Evolutionary conservation across 2,113 vertebrate species (phyloP).

Genomic region (Bolborhynchus lineola): DNA sequence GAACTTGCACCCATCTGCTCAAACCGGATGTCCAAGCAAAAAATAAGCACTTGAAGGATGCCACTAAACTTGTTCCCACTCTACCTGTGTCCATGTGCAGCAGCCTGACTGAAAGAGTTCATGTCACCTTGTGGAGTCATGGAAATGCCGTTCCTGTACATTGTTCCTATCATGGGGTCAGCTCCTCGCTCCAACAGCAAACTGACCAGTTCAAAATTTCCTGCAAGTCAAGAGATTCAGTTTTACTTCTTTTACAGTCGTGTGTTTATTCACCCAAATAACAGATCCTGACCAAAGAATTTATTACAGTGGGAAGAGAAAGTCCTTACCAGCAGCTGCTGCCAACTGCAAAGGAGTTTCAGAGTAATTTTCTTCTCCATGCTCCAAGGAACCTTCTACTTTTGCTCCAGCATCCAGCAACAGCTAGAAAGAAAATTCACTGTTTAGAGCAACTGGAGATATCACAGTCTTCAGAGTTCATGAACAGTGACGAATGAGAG

Average conservation of each 20-base stretch:
- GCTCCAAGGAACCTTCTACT: conserved; percentile 95
- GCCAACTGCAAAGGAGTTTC: conserved; percentile 96
- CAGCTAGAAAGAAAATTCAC: conserved; percentile 78
- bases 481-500: conserved; percentile 41
- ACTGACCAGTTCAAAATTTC: conserved; percentile 97
- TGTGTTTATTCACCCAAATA: neutral
- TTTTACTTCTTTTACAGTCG: conserved; percentile 42
- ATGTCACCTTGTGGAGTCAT: conserved; percentile 94
- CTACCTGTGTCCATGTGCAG: conserved; percentile 98
- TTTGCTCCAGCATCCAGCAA: conserved; percentile 93
- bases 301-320: neutral
- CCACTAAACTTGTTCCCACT: conserved; percentile 63
- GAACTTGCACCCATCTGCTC: conserved; percentile 22
- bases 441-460: conserved; percentile 24
- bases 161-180: conserved; percentile 95
- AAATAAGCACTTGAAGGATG: neutral
- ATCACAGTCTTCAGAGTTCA: neutral
- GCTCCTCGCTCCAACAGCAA: conserved; percentile 94
- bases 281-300: neutral
- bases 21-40: neutral
- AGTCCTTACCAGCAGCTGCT: conserved; percentile 88
- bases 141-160: conserved; percentile 97
- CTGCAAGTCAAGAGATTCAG: conserved; percentile 75
- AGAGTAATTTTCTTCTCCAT: conserved; percentile 95
- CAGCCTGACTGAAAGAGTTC: conserved; percentile 98